Evolutionary conservation across 2,797 vertebrate genomes (phyloP), one percentile per base, ranked within the genome.

Genomic region (Saxicola maurus): DNA sequence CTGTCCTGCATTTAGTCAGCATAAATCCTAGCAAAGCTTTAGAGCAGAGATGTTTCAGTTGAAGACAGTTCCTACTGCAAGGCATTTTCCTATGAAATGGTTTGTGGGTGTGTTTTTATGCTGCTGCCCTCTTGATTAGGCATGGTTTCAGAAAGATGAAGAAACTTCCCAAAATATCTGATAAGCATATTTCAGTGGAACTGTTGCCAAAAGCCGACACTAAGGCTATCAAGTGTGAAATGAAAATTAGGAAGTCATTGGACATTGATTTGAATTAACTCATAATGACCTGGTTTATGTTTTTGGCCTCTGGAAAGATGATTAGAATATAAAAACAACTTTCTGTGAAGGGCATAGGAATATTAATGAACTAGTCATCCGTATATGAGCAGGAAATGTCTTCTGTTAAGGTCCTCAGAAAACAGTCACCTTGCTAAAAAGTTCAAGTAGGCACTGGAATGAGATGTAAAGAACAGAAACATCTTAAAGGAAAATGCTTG

Each of bases 231-330:
- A 52, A 90, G 53, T 88, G 61, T 90, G 86, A 95, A 94, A 90
- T 82, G 40, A 85, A 88, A 88, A 90, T 90, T 74, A 88, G 71
- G 7, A 66, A 86, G 33, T 88, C 49, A 18, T 59, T 65, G 57
- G 57, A 28, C 51, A 28, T 71, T 80, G 82, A 74, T 85, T 82
- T 91, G 72, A 91, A 89, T 91, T 85, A 90, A 84, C 81, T 88
- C 53, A 69, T 78, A 92, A 90, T 85, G 86, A 91, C 46, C 81
- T 64, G 53, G 74, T 90, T 95, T 93, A 84, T 82, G 57, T 59
- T 94, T 92, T 61, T 79, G 67, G 81, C 53, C 53, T 40, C 75
- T 86, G 59, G 55, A 80, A 92, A 77, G 59, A 80, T 67, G 46
- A 68, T 69, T 82, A 71, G 74, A 84, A 85, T 35, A 77, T 88